A percentile compares a stretch with the other conserved stretches of the same genome.
phyloP scores from a whole-genome alignment of 2,888 invertebrate species.

The Mimachlamys varia region DNA sequence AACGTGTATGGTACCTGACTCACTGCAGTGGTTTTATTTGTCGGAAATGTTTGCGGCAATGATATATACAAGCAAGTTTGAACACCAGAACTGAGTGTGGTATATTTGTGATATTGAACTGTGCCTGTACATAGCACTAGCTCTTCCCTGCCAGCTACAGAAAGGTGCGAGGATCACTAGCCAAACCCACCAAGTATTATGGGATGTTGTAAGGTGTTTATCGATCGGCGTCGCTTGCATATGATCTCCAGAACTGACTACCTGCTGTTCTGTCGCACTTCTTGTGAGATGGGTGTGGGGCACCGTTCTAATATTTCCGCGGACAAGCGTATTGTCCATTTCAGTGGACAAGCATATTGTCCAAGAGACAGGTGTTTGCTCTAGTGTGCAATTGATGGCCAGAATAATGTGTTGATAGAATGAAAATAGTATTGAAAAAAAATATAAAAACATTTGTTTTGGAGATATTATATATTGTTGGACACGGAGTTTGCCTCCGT shows the following conservation, averaged over 20 bases:
- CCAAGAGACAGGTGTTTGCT: not conserved
- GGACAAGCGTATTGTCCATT: not conserved
- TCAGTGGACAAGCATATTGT: not conserved
- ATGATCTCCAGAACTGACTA: not conserved
- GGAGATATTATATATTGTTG: conserved; percentile 11
- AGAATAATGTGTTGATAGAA: conserved; percentile 2
- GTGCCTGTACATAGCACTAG: not conserved
- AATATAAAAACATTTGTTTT: not conserved
- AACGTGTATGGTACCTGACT: not conserved
- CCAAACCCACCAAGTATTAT: not conserved
- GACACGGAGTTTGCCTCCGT: not conserved
- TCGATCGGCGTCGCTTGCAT: not conserved
- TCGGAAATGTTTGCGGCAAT: not conserved
- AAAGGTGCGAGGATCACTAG: not conserved
- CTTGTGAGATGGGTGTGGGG: not conserved
- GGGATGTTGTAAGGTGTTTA: not conserved
- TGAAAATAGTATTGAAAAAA: not conserved
- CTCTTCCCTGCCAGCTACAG: not conserved
- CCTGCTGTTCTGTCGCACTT: not conserved
- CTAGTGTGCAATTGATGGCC: not conserved
- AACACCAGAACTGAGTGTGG: not conserved
- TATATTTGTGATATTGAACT: not conserved
- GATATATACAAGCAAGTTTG: conserved; percentile 12
- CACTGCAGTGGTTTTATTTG: not conserved
- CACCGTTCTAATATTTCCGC: not conserved